Evolutionary conservation across 2,113 vertebrate species (phyloP), one percentile per base, ranked within the genome.

Genomic region (Hydropotes inermis): DNA sequence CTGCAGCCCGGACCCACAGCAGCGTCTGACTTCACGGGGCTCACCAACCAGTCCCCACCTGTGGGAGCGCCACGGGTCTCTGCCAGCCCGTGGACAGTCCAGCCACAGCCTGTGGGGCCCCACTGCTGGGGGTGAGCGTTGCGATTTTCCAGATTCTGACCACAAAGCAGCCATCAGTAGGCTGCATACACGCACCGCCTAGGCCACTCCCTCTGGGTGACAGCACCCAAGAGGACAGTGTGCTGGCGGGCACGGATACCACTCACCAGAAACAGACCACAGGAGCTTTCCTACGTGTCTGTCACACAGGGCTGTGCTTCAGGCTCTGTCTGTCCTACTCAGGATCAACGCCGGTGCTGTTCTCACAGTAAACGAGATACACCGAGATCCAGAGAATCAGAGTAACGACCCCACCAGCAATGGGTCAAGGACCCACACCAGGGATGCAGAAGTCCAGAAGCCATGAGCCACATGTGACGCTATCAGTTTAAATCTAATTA

Each of bases 141-240:
- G 6, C 67, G 67, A 6, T 16, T 16, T 84, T 30, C 8, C 5
- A 61, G 43, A 14, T 2, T 36, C 74, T 50, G 33, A 19, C 55
- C 27, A 27, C 14, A n/a, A 12, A 21, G n/a, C 25, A 57, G 15
- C 36, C n/a, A 19, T 36, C 47, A 30, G 27, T 12, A 64, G 15
- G 50, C 23, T 5, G 4, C 7, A 16, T 12, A 4, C 19, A 4
- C 1, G 1, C 2, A 25, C 58, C 13, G 2, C 39, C 57, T 27
- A 7, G 16, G 58, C 58, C 15, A 5, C 2, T n/a, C 13, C 67
- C 28, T 27, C 28, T 0, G 6, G 52, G 19, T 0, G 8, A 50
- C 43, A 33, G 19, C 1, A 1, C 70, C 57, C 12, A 27, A n/a
- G 3, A 25, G 79, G 52, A 8, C 21, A 39, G 3, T 6, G 6